These are phyloP conservation scores for Drosophila paracracens DNA, from an alignment of 2,888 invertebrate species.

Conservation along the genomic window DNA sequence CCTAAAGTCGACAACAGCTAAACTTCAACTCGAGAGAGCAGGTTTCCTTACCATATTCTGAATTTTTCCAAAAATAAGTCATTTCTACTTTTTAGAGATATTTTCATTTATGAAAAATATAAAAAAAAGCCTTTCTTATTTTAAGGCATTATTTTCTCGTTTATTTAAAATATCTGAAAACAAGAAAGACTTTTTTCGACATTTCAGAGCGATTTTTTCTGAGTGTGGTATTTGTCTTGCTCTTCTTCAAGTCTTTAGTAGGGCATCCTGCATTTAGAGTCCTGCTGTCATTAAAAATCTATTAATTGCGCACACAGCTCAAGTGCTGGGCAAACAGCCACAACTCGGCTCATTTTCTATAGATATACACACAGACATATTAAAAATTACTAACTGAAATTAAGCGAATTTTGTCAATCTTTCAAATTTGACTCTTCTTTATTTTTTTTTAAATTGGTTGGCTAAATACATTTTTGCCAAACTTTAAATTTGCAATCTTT, in stretches of 20 bases:
- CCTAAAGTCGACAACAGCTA: neutral
- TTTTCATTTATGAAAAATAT: neutral
- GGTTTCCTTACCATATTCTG: neutral
- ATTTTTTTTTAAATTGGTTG: neutral
- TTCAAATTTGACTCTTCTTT: neutral
- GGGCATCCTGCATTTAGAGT: constrained; percentile 8
- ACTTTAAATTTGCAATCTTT: neutral
- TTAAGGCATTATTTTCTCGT: neutral
- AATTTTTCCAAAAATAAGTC: neutral
- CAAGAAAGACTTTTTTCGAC: neutral
- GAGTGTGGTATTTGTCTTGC: neutral
- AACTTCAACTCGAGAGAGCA: neutral
- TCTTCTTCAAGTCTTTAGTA: neutral
- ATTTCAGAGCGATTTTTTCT: neutral
- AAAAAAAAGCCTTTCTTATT: neutral
- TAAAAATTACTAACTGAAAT: neutral
- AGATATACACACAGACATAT: neutral
- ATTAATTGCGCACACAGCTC: constrained; percentile 79
- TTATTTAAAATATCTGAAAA: neutral
- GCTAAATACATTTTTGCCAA: neutral
- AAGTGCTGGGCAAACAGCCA: constrained; percentile 60
- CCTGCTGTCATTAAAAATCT: constrained; percentile 77
- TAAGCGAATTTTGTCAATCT: neutral
- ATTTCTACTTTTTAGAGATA: neutral
- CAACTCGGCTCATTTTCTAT: neutral